Evolutionary conservation across 2,888 invertebrate species (phyloP), one percentile per base, ranked within the genome.

Genomic region (Apomyelois bistriatella): DNA sequence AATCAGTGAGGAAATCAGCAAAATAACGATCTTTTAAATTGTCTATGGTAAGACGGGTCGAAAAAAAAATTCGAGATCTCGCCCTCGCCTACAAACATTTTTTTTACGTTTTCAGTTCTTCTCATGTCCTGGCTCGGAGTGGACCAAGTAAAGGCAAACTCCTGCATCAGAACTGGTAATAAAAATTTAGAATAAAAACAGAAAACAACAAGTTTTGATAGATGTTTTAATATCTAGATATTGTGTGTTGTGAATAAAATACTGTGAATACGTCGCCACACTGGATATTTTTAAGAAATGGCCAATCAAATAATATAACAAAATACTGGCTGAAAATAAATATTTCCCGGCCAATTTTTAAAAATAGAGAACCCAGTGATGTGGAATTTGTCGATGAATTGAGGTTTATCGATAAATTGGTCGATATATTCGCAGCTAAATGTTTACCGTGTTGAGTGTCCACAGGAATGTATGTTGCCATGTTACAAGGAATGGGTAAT

Each of bases 61-160:
- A 32, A 6, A 32, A 8, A 32, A 3, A 32, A 6, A 3, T 4
- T 32, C 10, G 1, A 9, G 32, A 8, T 32, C 4, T 28, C 28
- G 7, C 28, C 3, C 28, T 28, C 7, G 7, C 22, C 22, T 22
- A 22, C 22, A 32, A 32, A 32, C 2, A 32, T 6, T 4, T 6
- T 32, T 0, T 57, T 48, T 58, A 53, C 59, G 58, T 59, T 71
- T 90, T 55, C 89, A 91, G 90, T 91, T 74, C 85, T 91, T 68
- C 87, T 91, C 72, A 86, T 90, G 86, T 90, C 90, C 72, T 91
- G 90, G 90, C 85, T 91, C 70, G 90, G 90, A 60, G 89, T 83
- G 75, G 89, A 90, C 70, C 81, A 89, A 77, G 87, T 86, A 50
- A 86, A 88, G 72, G 82, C 76, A 40, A 90, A 89, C 65, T 89